A percentile compares a stretch with the other conserved stretches of the same genome.
Evolutionary conservation across 2,113 vertebrate genomes (phyloP).

Genomic region (Himantopus leucocephalus): DNA sequence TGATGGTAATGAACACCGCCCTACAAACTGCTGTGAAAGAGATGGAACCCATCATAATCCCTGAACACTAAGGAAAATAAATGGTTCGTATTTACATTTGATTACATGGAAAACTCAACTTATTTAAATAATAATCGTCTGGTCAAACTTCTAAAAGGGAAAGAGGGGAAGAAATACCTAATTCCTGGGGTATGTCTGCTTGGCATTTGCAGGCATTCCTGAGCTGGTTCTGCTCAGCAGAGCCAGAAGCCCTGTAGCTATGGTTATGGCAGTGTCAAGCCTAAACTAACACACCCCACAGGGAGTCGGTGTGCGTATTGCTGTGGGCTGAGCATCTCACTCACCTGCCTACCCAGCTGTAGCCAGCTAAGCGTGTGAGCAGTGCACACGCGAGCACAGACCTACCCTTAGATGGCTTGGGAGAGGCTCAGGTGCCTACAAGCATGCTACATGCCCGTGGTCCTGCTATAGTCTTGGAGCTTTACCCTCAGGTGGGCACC

Average conservation of each 20-base stretch:
- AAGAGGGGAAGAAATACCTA: not conserved
- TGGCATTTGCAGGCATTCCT: not conserved
- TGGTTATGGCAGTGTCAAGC: rapidly evolving
- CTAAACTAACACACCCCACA: not conserved
- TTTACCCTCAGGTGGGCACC: not conserved
- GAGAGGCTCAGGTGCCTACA: not conserved
- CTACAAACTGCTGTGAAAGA: not conserved
- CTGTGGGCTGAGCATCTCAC: not conserved
- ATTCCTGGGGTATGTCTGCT: not conserved
- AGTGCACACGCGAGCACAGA: not conserved
- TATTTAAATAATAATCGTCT: not conserved
- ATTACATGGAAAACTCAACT: not conserved
- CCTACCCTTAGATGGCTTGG: not conserved
- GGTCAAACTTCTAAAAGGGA: not conserved
- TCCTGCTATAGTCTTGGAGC: not conserved
- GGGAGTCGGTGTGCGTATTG: rapidly evolving
- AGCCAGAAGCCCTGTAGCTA: not conserved
- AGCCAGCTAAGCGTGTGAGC: not conserved
- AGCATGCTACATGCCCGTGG: not conserved
- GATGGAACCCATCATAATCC: not conserved
- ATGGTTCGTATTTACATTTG: not conserved
- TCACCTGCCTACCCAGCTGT: not conserved
- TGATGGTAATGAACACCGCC: not conserved
- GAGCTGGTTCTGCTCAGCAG: not conserved
- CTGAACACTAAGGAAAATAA: not conserved